Evolutionary conservation across 2,113 vertebrate genomes (phyloP).

Genomic region (Anolis sagrei): DNA sequence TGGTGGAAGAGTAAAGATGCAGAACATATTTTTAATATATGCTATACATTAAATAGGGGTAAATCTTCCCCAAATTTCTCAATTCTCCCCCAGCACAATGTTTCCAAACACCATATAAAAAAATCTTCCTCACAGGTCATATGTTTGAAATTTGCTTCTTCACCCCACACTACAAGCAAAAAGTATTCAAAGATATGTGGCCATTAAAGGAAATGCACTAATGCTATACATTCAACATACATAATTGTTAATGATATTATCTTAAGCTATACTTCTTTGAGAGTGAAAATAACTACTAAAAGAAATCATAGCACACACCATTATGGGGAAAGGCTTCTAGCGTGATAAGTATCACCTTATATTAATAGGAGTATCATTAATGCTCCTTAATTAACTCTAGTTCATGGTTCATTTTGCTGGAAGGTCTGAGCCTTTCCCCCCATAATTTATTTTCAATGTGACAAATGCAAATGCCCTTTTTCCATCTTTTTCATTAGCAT

Average conservation of each 20-base stretch:
- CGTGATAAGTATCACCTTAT: slow-evolving; percentile 49
- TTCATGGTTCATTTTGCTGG: slow-evolving; percentile 27
- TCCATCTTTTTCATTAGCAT: slow-evolving; percentile 57
- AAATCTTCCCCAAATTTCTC: no score
- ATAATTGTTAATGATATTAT: slow-evolving; percentile 25
- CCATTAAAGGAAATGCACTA: slow-evolving; percentile 20
- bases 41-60: no score
- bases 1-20: no score
- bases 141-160: slow-evolving; percentile 10
- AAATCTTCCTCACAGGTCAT: slow-evolving; percentile 16
- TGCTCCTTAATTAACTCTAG: slow-evolving; percentile 59
- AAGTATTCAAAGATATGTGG: slow-evolving; percentile 17
- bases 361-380: slow-evolving; percentile 56
- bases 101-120: slow-evolving; percentile 10
- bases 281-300: slow-evolving; percentile 46
- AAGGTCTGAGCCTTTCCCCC: slow-evolving; percentile 47
- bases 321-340: slow-evolving; percentile 42
- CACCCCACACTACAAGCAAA: not conserved
- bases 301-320: slow-evolving; percentile 54
- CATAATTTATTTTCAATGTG: slow-evolving; percentile 43
- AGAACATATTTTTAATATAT: no score
- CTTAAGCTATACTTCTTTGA: slow-evolving; percentile 52
- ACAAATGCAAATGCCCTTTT: slow-evolving; percentile 35
- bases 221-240: slow-evolving; percentile 3
- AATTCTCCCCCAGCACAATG: not conserved